Evolutionary conservation across 23 tunicate species (phyloP), one percentile per base, ranked within the genome.

Genomic region (Phallusia fumigata): DNA sequence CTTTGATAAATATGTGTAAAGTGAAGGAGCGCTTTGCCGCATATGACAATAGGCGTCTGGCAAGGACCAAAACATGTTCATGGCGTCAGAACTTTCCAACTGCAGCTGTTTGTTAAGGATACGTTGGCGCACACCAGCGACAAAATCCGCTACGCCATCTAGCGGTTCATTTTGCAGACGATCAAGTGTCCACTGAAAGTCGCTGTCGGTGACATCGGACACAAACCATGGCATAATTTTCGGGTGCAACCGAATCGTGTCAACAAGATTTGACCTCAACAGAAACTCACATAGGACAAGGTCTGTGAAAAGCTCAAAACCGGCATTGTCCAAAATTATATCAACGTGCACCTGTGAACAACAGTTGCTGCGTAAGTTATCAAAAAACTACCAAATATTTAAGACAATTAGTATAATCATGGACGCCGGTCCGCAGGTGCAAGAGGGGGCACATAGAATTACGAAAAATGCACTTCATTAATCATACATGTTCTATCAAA

Each of bases 161-260:
- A 15, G 21, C 8, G 21, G 26, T 16, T 74, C 74, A 6, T 52
- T 2, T n/a, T 64, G 13, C 40, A 94, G 75, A 21, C 65, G 31
- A 16, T 58, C 35, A 6, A 94, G 52, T 18, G 86, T 85, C 35
- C 49, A 53, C 30, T 65, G 34, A 28, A 94, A 83, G 75, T 94
- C 98, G 13, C 40, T 22, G 0, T 64, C 26, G 49, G 90, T 94
- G 74, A 94, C 98, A 52, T 94, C 98, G 77, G 91, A 86, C 31
- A 94, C 94, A 80, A 94, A 94, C 98, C 98, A 94, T 21, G 98
- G 98, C 82, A 94, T 82, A 11, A 51, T 31, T 80, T 94, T 94
- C 19, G 92, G 86, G 65, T 89, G 94, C 47, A 94, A 75, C 8
- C 65, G 88, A 21, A 94, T 79, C 26, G 53, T 22, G 28, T 78